Evolutionary conservation across 2,797 vertebrate genomes (phyloP).

Genomic region (Phoebastria nigripes): DNA sequence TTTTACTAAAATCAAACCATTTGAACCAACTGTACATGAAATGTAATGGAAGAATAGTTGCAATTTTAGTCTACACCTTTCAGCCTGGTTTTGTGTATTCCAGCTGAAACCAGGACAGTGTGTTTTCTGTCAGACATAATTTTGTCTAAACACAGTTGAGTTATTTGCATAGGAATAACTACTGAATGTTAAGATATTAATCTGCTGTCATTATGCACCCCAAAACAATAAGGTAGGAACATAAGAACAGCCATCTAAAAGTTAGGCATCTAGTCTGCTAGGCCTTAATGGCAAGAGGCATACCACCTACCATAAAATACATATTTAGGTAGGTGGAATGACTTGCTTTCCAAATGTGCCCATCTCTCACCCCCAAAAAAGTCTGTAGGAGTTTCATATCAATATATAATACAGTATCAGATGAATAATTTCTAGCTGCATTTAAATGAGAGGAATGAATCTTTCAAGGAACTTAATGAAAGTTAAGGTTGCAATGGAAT

Average conservation of each 20-base stretch:
- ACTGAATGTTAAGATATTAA: neutral
- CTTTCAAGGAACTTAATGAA: neutral
- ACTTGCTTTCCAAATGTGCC: neutral
- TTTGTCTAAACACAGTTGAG: neutral
- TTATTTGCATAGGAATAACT: neutral
- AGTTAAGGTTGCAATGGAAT: neutral
- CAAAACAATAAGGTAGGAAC: neutral
- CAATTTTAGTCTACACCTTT: neutral
- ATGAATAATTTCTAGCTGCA: neutral
- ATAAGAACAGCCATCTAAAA: neutral
- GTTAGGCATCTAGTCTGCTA: neutral
- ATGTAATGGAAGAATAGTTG: neutral
- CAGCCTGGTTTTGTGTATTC: neutral
- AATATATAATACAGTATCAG: neutral
- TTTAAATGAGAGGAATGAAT: neutral
- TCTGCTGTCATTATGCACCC: neutral
- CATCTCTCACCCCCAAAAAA: neutral
- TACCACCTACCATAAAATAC: neutral
- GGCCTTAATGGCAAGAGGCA: neutral
- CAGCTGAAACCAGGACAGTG: neutral
- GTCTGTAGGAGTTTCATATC: neutral
- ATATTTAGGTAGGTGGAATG: neutral
- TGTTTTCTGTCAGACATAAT: neutral
- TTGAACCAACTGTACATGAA: neutral
- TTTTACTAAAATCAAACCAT: neutral